Evolutionary conservation across 1,140 invertebrate species (phyloP), one percentile per base, ranked within the genome.

Genomic region (Lasaia peninsularis): DNA sequence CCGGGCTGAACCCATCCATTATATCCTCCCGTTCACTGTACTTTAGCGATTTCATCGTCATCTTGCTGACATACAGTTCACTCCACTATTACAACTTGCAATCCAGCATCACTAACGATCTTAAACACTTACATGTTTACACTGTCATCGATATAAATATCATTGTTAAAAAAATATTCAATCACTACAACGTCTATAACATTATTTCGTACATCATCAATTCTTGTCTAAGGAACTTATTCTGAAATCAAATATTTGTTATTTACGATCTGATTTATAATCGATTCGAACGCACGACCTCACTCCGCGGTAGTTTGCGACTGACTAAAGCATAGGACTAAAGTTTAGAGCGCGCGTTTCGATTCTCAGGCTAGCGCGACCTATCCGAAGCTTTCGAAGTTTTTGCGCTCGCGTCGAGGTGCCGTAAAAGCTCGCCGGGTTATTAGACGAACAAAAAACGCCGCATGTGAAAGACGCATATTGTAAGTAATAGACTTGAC

Each of bases 1-100:
- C 89, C 14, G 89, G 89, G 60, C 89, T 89, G 72, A 90, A 88
- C 4, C 86, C 88, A 60, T 90, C 89, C 80, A 89, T 89, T 78
- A 88, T 86, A 50, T 89, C 87, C 56, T 86, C 88, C 72, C 88
- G 69, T 67, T 86, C 84, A 71, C 84, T 86, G 76, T 89, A 89
- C 65, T 89, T 88, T 76, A 89, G 76, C 74, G 87, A 89, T 75
- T 89, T 90, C 88, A 90, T 90, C 70, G 88, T 90, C 88, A 90
- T 90, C 66, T 71, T 78, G 75, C 65, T 56, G 37, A 66, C 58
- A 52, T 65, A 65, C 63, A 73, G 75, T 86, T 68, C 80, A 85
- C 80, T 83, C 58, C 85, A 85, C 80, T 67, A 49, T 69, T 68
- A 62, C 62, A 61, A 72, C 64, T 69, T 64, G 62, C 35, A 60